Evolutionary conservation across 1,140 invertebrate genomes (phyloP).

Genomic region (Apis laboriosa): DNA sequence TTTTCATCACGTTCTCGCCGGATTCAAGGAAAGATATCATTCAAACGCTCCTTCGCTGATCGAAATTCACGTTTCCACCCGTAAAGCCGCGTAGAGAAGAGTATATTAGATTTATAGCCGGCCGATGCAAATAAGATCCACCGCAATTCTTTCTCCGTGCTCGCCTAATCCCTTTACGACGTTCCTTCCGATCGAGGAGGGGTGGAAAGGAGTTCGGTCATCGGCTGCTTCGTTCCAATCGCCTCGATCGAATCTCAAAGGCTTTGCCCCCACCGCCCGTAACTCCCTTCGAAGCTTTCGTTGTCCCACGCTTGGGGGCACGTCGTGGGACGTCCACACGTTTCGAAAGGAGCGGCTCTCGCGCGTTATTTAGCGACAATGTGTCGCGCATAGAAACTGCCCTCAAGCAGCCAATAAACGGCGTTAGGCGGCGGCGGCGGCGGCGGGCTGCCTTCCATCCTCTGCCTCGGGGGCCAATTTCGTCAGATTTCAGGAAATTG

Average conservation of each 20-base stretch:
- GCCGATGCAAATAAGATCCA: slow-evolving; percentile 29
- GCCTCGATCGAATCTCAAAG: slow-evolving; percentile 65
- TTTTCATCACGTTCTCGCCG: too few species aligned
- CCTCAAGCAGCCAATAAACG: slow-evolving; percentile 81
- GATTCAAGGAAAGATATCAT: background rate
- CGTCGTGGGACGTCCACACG: slow-evolving; percentile 44
- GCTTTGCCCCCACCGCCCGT: slow-evolving; percentile 64
- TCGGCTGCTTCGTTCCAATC: slow-evolving; percentile 31
- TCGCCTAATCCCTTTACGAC: slow-evolving; percentile 45
- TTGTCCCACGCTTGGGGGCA: slow-evolving; percentile 22
- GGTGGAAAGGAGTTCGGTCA: slow-evolving; percentile 33
- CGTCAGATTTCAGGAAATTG: slow-evolving; percentile 81
- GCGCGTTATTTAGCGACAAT: slow-evolving; percentile 79
- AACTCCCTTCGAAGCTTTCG: slow-evolving; percentile 51
- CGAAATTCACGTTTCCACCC: background rate
- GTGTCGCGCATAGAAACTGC: slow-evolving; percentile 81
- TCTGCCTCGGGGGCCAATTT: slow-evolving; percentile 71
- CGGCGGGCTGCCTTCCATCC: slow-evolving; percentile 50
- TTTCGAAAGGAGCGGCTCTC: slow-evolving; percentile 36
- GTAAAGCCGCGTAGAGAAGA: background rate
- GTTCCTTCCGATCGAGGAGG: background rate
- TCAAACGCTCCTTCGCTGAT: background rate
- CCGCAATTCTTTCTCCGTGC: slow-evolving; percentile 31
- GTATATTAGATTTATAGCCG: slow-evolving; percentile 43
- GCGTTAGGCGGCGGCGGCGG: slow-evolving; percentile 67